Evolutionary conservation across 2,888 invertebrate species (phyloP).

Genomic region (Rhagonycha fulva): DNA sequence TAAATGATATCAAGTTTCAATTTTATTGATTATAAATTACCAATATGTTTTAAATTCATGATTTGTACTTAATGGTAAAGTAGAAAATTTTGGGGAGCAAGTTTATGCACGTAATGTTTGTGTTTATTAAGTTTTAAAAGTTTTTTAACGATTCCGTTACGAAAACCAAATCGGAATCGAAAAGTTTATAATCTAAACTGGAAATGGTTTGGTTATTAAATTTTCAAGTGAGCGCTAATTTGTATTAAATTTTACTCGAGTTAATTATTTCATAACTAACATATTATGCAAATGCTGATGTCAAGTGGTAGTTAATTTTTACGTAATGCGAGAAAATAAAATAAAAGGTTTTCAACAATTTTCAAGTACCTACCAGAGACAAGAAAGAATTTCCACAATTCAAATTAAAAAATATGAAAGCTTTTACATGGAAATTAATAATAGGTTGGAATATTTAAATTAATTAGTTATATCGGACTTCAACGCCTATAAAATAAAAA

Average conservation of each 20-base stretch:
- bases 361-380: neutral
- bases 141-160: neutral
- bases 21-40: neutral
- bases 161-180: conserved; percentile 1
- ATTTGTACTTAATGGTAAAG: neutral
- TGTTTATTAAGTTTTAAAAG: neutral
- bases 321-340: neutral
- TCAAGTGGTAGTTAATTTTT: neutral
- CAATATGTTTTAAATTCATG: neutral
- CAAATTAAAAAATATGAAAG: neutral
- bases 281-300: neutral
- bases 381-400: neutral
- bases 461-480: neutral
- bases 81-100: neutral
- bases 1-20: neutral
- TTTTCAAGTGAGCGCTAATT: neutral
- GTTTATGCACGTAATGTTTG: conserved; percentile 2
- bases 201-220: neutral
- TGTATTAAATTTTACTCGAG: neutral
- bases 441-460: neutral
- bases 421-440: neutral
- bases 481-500: neutral
- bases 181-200: conserved; percentile 1
- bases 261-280: neutral
- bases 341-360: neutral